These are phyloP conservation scores for Phyllotreta striolata DNA, from an alignment of 2,888 invertebrate species.

Conservation along the genomic window DNA sequence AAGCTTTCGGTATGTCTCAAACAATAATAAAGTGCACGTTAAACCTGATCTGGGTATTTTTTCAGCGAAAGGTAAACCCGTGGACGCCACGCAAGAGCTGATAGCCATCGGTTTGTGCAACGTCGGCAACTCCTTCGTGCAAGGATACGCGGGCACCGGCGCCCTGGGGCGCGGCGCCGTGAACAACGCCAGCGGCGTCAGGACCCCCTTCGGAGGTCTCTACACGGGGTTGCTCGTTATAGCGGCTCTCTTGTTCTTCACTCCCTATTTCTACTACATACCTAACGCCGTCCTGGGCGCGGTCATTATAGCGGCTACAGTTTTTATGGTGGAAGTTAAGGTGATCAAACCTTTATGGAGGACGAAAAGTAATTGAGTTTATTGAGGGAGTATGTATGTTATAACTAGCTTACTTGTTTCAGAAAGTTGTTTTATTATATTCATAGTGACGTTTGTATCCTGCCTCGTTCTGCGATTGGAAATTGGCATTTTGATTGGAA, in stretches of 20 bases:
- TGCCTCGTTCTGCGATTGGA: conserved; percentile 85
- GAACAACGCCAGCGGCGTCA: conserved; percentile 87
- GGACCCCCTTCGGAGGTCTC: conserved; percentile 85
- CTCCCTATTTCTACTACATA: conserved; percentile 87
- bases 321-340: conserved; percentile 90
- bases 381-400: background rate
- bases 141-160: conserved; percentile 86
- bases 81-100: conserved; percentile 92
- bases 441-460: conserved; percentile 82
- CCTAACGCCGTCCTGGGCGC: conserved; percentile 87
- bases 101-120: conserved; percentile 85
- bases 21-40: background rate
- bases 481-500: conserved; percentile 85
- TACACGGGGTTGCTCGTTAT: conserved; percentile 85
- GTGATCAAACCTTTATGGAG: conserved; percentile 89
- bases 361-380: conserved; percentile 74
- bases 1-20: conserved; percentile 82
- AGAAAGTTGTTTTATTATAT: conserved; percentile 89
- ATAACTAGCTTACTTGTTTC: conserved; percentile 44
- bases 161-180: conserved; percentile 88
- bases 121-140: conserved; percentile 85
- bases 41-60: conserved; percentile 29
- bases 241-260: conserved; percentile 83
- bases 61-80: conserved; percentile 76
- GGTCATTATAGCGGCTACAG: conserved; percentile 90